These are phyloP conservation scores for Masticophis lateralis DNA, from an alignment of 2,797 vertebrate genomes.

Conservation along the genomic window DNA sequence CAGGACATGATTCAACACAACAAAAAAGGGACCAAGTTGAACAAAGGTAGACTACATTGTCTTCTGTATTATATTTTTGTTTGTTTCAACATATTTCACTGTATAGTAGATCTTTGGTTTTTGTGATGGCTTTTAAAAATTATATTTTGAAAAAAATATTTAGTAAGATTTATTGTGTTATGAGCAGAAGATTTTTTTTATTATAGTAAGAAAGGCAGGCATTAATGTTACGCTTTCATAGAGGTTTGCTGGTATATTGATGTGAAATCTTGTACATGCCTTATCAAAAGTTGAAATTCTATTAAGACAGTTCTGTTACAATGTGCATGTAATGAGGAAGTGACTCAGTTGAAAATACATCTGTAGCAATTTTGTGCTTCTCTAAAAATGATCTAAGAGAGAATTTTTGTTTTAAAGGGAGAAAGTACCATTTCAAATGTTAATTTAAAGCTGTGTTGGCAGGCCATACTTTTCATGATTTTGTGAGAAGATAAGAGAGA, in stretches of 20 bases:
- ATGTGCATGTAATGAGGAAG: constrained; percentile 5
- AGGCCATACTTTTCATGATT: background rate
- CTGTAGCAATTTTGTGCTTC: background rate
- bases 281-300: background rate
- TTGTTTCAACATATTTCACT: background rate
- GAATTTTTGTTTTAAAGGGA: background rate
- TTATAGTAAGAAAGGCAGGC: background rate
- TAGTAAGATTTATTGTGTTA: background rate
- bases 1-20: background rate
- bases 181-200: background rate
- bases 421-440: constrained; percentile 12
- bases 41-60: background rate
- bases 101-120: background rate
- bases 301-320: background rate
- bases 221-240: background rate
- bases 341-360: constrained; percentile 10
- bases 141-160: background rate
- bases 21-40: background rate
- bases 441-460: constrained; percentile 14
- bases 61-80: background rate
- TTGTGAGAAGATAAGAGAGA: background rate
- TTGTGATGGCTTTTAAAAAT: background rate
- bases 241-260: background rate
- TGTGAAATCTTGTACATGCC: background rate
- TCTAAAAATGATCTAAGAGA: background rate